phyloP scores from a whole-genome alignment of 53 echinoderm and acorn worm genomes.

The Paracentrotus lividus region DNA sequence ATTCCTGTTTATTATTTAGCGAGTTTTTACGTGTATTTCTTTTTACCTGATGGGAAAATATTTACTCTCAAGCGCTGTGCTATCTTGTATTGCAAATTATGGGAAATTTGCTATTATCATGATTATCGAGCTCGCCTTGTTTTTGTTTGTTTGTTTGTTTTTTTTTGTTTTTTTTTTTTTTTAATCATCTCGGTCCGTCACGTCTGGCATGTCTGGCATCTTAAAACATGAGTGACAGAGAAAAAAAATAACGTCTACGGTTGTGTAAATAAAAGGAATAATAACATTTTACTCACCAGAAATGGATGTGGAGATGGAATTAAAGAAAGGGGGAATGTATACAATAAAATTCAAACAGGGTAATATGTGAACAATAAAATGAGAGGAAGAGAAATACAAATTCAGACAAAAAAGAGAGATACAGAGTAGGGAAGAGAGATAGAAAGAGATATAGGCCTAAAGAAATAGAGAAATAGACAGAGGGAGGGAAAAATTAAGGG shows the following conservation, averaged over 20 bases:
- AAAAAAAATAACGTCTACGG: not conserved
- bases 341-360: too few relatives aligned
- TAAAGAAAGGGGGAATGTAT: too few relatives aligned
- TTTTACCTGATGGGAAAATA: not conserved
- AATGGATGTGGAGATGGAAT: not conserved
- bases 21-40: too few relatives aligned
- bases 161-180: too few relatives aligned
- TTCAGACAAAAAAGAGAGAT: not conserved
- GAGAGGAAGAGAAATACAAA: not conserved
- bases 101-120: not conserved
- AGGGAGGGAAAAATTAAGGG: not conserved
- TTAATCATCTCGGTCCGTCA: not conserved
- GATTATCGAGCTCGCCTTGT: conserved; percentile 18
- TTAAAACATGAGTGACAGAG: not conserved
- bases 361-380: too few relatives aligned
- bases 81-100: not conserved
- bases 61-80: not conserved
- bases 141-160: too few relatives aligned
- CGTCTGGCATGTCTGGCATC: too few relatives aligned
- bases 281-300: too few relatives aligned
- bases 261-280: too few relatives aligned
- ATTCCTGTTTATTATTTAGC: too few relatives aligned
- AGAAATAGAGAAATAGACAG: not conserved
- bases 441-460: not conserved
- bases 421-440: not conserved